Percentiles rank a stretch among this genome's conserved stretches.
These are phyloP conservation scores for Drosophila nr. perissopoda DNA, from an alignment of 2,888 invertebrate species.

Conservation along the genomic window DNA sequence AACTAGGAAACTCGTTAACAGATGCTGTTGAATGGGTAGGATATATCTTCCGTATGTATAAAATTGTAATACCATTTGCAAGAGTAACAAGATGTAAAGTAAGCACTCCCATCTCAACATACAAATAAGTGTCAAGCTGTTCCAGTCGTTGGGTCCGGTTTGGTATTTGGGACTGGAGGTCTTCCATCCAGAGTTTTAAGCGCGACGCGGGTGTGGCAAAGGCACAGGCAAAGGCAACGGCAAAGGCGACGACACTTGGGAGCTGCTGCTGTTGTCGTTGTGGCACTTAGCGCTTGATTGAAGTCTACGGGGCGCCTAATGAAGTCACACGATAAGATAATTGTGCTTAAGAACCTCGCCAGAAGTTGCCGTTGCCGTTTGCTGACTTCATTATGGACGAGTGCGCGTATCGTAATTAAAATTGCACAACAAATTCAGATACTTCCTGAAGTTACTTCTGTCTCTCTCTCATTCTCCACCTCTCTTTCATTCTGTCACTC, in stretches of 20 bases:
- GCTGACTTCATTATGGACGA: conserved; percentile 45
- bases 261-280: conserved; percentile 35
- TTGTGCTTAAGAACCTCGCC: conserved; percentile 47
- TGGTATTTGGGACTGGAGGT: conserved; percentile 17
- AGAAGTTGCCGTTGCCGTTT: conserved; percentile 14
- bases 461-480: background rate
- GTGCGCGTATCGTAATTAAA: conserved; percentile 53
- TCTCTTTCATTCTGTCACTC: background rate
- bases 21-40: background rate
- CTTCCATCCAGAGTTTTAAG: conserved; percentile 16
- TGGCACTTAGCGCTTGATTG: conserved; percentile 44
- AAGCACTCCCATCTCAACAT: background rate
- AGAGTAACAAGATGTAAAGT: background rate
- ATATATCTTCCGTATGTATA: background rate
- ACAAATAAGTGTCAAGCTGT: background rate
- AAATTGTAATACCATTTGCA: background rate
- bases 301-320: conserved; percentile 59
- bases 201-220: conserved; percentile 61
- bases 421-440: conserved; percentile 52
- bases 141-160: conserved; percentile 36
- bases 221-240: conserved; percentile 27
- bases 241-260: conserved; percentile 58
- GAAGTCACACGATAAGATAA: conserved; percentile 71
- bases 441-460: conserved; percentile 48
- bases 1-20: background rate